phyloP scores from a whole-genome alignment of 2,113 vertebrate genomes.

The Catharus bicknelli region DNA sequence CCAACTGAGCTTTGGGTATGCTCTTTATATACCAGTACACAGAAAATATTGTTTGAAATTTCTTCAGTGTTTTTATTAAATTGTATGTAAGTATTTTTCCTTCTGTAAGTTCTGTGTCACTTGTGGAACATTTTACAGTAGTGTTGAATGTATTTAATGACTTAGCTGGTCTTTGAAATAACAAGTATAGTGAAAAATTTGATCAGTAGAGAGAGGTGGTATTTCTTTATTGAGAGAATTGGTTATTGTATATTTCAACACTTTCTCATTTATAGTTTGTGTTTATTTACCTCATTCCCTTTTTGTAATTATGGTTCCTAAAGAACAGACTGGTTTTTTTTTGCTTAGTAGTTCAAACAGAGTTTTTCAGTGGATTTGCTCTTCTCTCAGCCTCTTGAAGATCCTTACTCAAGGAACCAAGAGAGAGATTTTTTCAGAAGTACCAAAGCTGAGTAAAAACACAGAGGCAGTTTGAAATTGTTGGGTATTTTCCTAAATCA shows the following conservation, averaged over 20 bases:
- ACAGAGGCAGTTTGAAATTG: neutral
- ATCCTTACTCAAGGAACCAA: neutral
- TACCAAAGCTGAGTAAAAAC: neutral
- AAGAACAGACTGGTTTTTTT: neutral
- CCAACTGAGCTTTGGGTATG: neutral
- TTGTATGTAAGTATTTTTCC: neutral
- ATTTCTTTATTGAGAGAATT: neutral
- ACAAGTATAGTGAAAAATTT: neutral
- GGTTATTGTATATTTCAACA: neutral
- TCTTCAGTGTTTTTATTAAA: neutral
- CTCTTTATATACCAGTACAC: neutral
- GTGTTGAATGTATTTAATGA: neutral
- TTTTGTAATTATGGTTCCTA: neutral
- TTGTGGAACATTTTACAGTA: neutral
- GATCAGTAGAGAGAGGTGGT: neutral
- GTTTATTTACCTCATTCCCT: neutral
- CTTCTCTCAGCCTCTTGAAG: neutral
- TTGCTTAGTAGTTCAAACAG: neutral
- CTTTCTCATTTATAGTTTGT: neutral
- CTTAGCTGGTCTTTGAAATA: neutral
- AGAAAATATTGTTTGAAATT: neutral
- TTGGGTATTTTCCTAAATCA: neutral
- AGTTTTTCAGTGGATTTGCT: neutral
- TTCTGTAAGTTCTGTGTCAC: neutral
- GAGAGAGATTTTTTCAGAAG: neutral